phyloP scores from a whole-genome alignment of 2,113 vertebrate genomes.

The Megatriorchis doriae region DNA sequence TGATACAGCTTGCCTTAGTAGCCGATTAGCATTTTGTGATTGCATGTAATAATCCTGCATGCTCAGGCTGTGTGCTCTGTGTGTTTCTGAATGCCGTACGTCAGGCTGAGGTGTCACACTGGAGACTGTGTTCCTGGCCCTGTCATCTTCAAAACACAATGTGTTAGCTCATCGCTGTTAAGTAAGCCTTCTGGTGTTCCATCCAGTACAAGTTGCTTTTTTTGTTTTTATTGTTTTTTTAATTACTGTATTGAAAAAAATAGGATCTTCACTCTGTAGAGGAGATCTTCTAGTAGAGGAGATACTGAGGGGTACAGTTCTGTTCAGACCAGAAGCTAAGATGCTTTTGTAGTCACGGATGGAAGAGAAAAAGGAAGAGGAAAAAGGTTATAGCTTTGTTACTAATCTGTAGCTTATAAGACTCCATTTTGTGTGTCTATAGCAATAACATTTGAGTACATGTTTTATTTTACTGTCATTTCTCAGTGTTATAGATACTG shows the following conservation, averaged over 20 bases:
- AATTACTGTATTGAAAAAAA: neutral
- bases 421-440: neutral
- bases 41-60: neutral
- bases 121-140: neutral
- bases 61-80: neutral
- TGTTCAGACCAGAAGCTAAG: neutral
- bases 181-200: neutral
- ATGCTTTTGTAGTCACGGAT: neutral
- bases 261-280: neutral
- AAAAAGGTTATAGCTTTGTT: neutral
- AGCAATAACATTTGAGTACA: neutral
- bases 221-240: neutral
- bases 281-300: neutral
- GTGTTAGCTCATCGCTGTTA: neutral
- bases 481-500: neutral
- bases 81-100: neutral
- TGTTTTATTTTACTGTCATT: neutral
- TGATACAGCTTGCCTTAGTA: neutral
- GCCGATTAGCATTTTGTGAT: slow-evolving; percentile 4
- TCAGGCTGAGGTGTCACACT: neutral
- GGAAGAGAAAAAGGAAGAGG: neutral
- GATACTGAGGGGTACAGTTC: neutral
- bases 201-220: neutral
- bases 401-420: neutral
- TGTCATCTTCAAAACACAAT: neutral